Evolutionary conservation across 2,888 invertebrate species (phyloP).

Genomic region (Dryocosmus kuriphilus): DNA sequence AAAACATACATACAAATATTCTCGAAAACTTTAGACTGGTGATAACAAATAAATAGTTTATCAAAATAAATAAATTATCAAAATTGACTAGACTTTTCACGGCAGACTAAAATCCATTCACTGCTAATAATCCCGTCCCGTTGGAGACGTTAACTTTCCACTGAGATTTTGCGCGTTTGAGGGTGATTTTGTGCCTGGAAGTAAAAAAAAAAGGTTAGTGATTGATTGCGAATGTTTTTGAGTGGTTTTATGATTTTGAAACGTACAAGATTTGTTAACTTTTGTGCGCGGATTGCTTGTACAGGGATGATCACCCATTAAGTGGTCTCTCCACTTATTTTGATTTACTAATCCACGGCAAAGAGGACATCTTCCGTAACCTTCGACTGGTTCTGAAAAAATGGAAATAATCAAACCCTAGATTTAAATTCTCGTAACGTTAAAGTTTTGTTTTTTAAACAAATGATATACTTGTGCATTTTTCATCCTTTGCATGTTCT

Average conservation of each 20-base stretch:
- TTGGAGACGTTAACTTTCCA: slow-evolving; percentile 73
- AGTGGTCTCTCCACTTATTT: slow-evolving; percentile 90
- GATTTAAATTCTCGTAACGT: not conserved
- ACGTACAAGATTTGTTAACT: slow-evolving; percentile 70
- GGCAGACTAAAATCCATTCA: slow-evolving; percentile 56
- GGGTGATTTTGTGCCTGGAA: slow-evolving; percentile 73
- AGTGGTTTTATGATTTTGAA: not conserved
- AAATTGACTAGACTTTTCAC: slow-evolving; percentile 60
- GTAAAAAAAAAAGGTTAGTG: slow-evolving; percentile 20
- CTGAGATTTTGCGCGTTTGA: slow-evolving; percentile 72
- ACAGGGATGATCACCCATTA: slow-evolving; percentile 82
- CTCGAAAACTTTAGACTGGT: slow-evolving; percentile 67
- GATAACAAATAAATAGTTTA: slow-evolving; percentile 34
- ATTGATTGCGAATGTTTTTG: not conserved
- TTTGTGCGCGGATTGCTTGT: slow-evolving; percentile 74
- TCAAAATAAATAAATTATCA: slow-evolving; percentile 64
- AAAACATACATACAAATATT: slow-evolving; percentile 66
- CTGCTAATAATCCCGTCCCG: slow-evolving; percentile 72
- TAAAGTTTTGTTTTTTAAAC: not conserved
- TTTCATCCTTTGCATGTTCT: slow-evolving; percentile 79
- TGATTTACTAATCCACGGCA: slow-evolving; percentile 90
- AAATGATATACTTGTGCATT: slow-evolving; percentile 53
- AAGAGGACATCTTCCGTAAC: slow-evolving; percentile 90
- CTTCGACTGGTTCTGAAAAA: slow-evolving; percentile 79
- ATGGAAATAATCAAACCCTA: not conserved